phyloP scores from a whole-genome alignment of 2,113 vertebrate species.

The Alces alces region DNA sequence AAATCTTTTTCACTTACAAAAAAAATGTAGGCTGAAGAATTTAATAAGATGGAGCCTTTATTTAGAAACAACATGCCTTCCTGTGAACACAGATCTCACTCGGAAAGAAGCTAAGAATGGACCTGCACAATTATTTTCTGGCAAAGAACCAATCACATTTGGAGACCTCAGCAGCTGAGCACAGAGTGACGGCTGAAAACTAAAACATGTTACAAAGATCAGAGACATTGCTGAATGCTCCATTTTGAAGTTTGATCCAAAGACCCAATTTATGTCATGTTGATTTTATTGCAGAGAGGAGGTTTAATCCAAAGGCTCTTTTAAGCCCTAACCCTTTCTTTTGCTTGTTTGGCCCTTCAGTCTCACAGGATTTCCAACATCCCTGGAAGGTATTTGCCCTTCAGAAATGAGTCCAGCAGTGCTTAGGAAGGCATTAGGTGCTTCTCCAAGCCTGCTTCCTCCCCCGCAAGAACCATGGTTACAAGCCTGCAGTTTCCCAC shows the following conservation, averaged over 20 bases:
- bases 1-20: neutral
- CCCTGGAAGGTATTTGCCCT: slow-evolving; percentile 58
- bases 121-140: slow-evolving; percentile 70
- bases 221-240: slow-evolving; percentile 71
- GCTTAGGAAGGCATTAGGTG: slow-evolving; percentile 15
- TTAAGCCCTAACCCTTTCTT: slow-evolving; percentile 22
- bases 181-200: slow-evolving; percentile 71
- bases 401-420: slow-evolving; percentile 54
- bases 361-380: slow-evolving; percentile 48
- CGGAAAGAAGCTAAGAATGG: slow-evolving; percentile 61
- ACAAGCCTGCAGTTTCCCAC: neutral
- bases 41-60: slow-evolving; percentile 62
- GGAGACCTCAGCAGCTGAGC: slow-evolving; percentile 71
- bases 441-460: neutral
- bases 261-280: slow-evolving; percentile 69
- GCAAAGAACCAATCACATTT: slow-evolving; percentile 71
- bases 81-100: slow-evolving; percentile 49
- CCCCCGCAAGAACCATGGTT: neutral
- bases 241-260: slow-evolving; percentile 77
- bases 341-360: slow-evolving; percentile 12
- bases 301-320: slow-evolving; percentile 52
- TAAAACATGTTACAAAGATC: slow-evolving; percentile 75
- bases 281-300: slow-evolving; percentile 66
- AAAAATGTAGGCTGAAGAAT: slow-evolving; percentile 55
- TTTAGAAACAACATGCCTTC: slow-evolving; percentile 60